Conservation (phyloP, 2,888 invertebrate species). For the Parnassius apollo region DNA sequence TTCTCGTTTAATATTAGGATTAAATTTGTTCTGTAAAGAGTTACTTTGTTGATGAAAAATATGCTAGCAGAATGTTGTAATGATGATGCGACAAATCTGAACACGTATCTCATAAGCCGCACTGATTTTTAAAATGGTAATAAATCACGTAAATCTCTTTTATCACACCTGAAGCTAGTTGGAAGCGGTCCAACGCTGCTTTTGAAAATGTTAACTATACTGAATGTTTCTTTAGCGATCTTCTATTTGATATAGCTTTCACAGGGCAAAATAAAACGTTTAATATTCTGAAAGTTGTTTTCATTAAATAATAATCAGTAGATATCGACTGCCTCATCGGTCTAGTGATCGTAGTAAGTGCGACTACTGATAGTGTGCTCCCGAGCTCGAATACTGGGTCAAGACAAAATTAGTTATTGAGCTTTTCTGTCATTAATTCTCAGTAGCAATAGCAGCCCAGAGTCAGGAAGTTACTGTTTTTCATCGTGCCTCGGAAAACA, state of each 20-base stretch:
- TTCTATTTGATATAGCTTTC: constrained; percentile 21
- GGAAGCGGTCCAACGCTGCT: constrained; percentile 31
- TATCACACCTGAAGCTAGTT: constrained; percentile 52
- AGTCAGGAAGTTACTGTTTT: no score
- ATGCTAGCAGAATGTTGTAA: constrained; percentile 5
- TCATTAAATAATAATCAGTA: no score
- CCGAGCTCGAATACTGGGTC: no score
- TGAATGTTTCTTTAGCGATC: constrained; percentile 18
- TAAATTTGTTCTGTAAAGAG: constrained; percentile 1
- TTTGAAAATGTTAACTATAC: constrained; percentile 20
- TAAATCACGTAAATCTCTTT: constrained; percentile 35
- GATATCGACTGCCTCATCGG: no score
- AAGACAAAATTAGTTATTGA: no score
- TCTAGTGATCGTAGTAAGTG: no score
- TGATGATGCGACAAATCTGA: constrained; percentile 15
- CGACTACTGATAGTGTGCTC: no score
- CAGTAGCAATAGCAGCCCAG: no score
- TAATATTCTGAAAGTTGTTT: no score
- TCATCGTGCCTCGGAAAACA: no score
- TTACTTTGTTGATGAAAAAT: constrained; percentile 3
- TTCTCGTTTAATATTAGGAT: background rate
- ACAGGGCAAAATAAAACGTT: constrained; percentile 7
- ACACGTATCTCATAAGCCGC: constrained; percentile 17
- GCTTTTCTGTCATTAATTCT: no score
- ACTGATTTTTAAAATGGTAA: constrained; percentile 27